Conservation (phyloP, 2,113 vertebrate species). For the Maccullochella peelii region DNA sequence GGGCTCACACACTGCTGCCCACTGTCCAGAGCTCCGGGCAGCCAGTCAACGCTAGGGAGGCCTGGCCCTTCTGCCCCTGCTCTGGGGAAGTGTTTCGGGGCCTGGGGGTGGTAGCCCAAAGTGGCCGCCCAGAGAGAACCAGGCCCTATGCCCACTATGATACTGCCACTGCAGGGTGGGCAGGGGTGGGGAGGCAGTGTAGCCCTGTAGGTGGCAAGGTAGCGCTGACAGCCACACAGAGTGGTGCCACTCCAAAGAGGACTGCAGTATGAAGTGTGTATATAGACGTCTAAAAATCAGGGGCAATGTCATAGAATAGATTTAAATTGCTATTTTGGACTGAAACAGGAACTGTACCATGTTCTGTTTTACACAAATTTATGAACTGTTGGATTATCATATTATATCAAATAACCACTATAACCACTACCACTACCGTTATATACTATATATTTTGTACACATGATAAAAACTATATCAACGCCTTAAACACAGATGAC, state of each 20-base stretch:
- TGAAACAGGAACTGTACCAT: background rate
- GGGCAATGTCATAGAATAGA: conserved; percentile 9
- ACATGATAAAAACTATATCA: background rate
- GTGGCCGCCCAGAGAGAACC: conserved; percentile 83
- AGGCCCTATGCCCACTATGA: conserved; percentile 71
- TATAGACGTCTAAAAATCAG: conserved; percentile 4
- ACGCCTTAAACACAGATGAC: background rate
- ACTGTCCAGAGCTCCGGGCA: conserved; percentile 85
- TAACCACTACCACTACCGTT: background rate
- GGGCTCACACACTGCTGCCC: conserved; percentile 85
- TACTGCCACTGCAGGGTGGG: conserved; percentile 63
- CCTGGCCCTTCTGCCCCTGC: conserved; percentile 82
- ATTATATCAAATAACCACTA: background rate
- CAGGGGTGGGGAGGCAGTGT: conserved; percentile 35
- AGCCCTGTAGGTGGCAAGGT: conserved; percentile 74
- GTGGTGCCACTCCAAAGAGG: conserved; percentile 58
- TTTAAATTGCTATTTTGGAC: background rate
- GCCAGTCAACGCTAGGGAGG: conserved; percentile 85
- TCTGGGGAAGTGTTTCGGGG: conserved; percentile 84
- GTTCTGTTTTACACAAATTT: background rate
- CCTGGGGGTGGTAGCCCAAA: conserved; percentile 79
- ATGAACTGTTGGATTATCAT: background rate
- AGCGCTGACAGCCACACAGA: conserved; percentile 74
- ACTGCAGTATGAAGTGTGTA: conserved; percentile 18
- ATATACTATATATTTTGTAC: background rate